phyloP scores from a whole-genome alignment of 1,140 invertebrate genomes.

The Bombus polaris region DNA sequence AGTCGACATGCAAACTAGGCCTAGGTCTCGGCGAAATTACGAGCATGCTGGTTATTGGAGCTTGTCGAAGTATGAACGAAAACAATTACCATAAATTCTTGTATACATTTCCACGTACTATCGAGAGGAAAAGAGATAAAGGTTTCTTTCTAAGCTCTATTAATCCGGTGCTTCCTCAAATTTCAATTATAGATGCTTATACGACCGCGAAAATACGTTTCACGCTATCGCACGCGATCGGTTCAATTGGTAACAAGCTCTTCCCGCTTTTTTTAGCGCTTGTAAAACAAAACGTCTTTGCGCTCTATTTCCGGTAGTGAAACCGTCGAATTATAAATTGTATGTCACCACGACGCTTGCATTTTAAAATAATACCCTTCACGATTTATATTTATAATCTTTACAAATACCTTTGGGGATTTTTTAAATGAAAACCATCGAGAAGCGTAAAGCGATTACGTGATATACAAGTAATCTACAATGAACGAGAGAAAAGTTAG shows the following conservation, averaged over 20 bases:
- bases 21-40: slow-evolving; percentile 71
- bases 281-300: not conserved
- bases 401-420: not conserved
- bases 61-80: slow-evolving; percentile 71
- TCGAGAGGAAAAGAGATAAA: slow-evolving; percentile 4
- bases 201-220: slow-evolving; percentile 23
- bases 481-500: too few relatives aligned
- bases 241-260: not conserved
- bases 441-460: too few relatives aligned
- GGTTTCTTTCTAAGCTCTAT: slow-evolving; percentile 71
- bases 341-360: not conserved
- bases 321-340: not conserved
- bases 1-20: slow-evolving; percentile 70
- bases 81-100: slow-evolving; percentile 55
- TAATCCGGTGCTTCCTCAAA: slow-evolving; percentile 58
- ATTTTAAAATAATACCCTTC: not conserved
- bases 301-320: not conserved
- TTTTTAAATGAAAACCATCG: too few relatives aligned
- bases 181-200: slow-evolving; percentile 14
- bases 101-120: not conserved
- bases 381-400: not conserved
- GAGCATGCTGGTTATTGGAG: slow-evolving; percentile 73
- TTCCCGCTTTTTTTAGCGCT: not conserved
- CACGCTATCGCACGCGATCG: slow-evolving; percentile 17
- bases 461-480: too few relatives aligned